Evolutionary conservation across 1,140 invertebrate genomes (phyloP).

Genomic region (Nasonia giraulti): DNA sequence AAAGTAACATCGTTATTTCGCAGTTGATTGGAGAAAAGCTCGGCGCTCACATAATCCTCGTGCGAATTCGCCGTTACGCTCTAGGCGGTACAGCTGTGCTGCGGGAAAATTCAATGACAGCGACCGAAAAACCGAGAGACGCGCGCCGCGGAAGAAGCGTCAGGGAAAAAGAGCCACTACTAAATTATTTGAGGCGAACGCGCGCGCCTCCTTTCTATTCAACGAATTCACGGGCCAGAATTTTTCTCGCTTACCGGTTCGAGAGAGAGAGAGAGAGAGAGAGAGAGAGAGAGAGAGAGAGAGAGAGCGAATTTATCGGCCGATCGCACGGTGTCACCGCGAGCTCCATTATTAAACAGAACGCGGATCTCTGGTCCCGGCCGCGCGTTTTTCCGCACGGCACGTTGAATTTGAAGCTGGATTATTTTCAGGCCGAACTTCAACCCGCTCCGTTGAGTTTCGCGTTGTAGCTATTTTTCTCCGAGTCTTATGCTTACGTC

Average conservation of each 20-base stretch:
- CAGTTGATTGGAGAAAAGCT: constrained; percentile 38
- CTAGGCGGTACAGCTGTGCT: background rate
- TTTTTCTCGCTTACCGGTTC: background rate
- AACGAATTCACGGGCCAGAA: constrained; percentile 9
- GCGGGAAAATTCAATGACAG: background rate
- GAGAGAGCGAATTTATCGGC: constrained; percentile 29
- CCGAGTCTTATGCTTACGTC: background rate
- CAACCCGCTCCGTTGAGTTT: background rate
- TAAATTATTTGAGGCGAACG: constrained; percentile 40
- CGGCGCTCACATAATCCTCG: constrained; percentile 1
- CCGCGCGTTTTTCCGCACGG: background rate
- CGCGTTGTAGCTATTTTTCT: background rate
- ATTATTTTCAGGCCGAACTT: background rate
- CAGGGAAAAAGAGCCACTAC: constrained; percentile 20
- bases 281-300: too few species aligned
- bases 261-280: too few species aligned
- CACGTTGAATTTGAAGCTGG: background rate
- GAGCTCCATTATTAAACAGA: background rate
- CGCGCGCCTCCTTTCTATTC: constrained; percentile 31
- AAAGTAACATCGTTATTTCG: constrained; percentile 34
- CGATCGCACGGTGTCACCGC: constrained; percentile 24
- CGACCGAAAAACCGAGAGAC: background rate
- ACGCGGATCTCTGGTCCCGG: background rate
- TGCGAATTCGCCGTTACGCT: constrained; percentile 9
- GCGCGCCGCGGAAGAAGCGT: background rate